phyloP scores from a whole-genome alignment of 2,888 invertebrate species.

The Falcaria lacertinaria region DNA sequence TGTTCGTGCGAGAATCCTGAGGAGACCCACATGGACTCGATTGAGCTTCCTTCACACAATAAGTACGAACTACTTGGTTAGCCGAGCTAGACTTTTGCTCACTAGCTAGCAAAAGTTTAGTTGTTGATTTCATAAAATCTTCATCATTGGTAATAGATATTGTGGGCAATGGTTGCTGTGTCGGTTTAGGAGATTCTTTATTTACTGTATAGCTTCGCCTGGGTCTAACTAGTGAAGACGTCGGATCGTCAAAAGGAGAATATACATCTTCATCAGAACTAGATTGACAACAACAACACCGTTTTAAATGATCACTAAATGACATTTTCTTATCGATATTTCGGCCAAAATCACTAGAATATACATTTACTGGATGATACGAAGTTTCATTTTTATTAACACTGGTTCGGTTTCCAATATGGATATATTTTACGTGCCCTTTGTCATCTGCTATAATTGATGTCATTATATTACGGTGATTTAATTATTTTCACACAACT shows the following conservation, averaged over 20 bases:
- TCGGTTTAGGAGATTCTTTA: neutral
- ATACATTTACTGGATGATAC: constrained; percentile 53
- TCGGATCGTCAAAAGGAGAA: constrained; percentile 40
- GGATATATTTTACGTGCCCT: constrained; percentile 41
- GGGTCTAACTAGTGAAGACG: constrained; percentile 50
- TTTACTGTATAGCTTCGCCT: constrained; percentile 53
- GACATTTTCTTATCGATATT: constrained; percentile 29
- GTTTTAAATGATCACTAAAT: constrained; percentile 36
- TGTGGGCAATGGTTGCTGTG: constrained; percentile 15
- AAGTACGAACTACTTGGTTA: constrained; percentile 23
- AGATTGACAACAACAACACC: constrained; percentile 47
- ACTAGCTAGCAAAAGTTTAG: constrained; percentile 45
- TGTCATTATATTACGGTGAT: constrained; percentile 37
- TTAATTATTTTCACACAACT: constrained; percentile 39
- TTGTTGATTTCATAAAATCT: constrained; percentile 48
- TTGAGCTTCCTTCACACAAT: constrained; percentile 24
- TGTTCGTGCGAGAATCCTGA: constrained; percentile 34
- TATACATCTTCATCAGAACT: constrained; percentile 29
- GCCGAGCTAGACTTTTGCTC: constrained; percentile 46
- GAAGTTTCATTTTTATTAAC: constrained; percentile 23
- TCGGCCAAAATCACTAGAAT: constrained; percentile 30
- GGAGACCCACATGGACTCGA: constrained; percentile 21
- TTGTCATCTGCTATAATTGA: constrained; percentile 25
- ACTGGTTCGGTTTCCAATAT: constrained; percentile 42
- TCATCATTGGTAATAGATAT: constrained; percentile 35